Conservation (phyloP, 2,113 vertebrate genomes). For the Pangasianodon gigas region DNA sequence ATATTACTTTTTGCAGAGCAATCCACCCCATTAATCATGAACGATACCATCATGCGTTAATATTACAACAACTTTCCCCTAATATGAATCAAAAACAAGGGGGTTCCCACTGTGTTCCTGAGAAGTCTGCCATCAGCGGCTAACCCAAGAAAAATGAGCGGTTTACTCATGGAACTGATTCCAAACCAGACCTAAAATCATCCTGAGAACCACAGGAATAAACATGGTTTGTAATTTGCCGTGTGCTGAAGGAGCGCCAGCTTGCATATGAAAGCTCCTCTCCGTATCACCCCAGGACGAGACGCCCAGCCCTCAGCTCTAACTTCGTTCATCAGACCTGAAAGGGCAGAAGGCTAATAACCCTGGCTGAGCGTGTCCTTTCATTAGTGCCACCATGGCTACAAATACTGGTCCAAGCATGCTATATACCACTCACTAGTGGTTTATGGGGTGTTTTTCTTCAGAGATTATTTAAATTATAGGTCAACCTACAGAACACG, state of each 20-base stretch:
- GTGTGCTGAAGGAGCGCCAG: constrained; percentile 21
- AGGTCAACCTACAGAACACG: constrained; percentile 6
- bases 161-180: constrained; percentile 36
- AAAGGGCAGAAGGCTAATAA: constrained; percentile 47
- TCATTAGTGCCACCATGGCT: neutral
- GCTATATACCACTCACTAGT: constrained; percentile 18
- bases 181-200: constrained; percentile 40
- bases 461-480: neutral
- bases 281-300: neutral
- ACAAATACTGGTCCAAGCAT: constrained; percentile 10
- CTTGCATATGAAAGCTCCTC: constrained; percentile 21
- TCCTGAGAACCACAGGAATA: constrained; percentile 36
- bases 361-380: constrained; percentile 22
- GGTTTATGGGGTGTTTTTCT: constrained; percentile 24
- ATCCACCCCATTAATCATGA: neutral
- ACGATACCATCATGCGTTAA: neutral
- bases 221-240: constrained; percentile 54
- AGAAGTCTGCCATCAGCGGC: neutral
- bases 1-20: neutral
- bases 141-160: constrained; percentile 32
- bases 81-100: constrained; percentile 12
- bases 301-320: neutral
- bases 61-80: neutral
- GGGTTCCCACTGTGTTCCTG: constrained; percentile 3
- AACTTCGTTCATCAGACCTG: constrained; percentile 11